Evolutionary conservation across 1,140 invertebrate genomes (phyloP).

Genomic region (Drosophila micromelanica): DNA sequence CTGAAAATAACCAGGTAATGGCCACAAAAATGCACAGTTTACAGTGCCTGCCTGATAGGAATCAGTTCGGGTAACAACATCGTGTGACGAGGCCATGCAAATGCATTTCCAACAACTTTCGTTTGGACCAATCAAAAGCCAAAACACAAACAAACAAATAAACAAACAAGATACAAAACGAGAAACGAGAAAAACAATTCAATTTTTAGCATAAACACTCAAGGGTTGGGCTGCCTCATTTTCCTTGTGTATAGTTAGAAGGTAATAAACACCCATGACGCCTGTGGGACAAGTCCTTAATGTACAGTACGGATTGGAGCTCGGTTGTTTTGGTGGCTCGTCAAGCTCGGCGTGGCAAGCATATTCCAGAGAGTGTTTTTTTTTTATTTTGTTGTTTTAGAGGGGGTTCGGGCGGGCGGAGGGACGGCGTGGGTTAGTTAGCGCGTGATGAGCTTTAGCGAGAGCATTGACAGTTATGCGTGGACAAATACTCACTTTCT

Average conservation of each 20-base stretch:
- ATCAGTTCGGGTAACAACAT: constrained; percentile 6
- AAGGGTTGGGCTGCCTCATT: constrained; percentile 14
- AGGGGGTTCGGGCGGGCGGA: neutral
- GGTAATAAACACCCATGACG: constrained; percentile 34
- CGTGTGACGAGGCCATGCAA: constrained; percentile 14
- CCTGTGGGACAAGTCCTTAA: constrained; percentile 42
- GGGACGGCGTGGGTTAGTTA: neutral
- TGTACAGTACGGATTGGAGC: constrained; percentile 16
- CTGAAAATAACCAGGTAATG: constrained; percentile 27
- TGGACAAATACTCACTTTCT: constrained; percentile 88
- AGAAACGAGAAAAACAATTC: constrained; percentile 15
- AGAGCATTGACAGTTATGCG: constrained; percentile 29
- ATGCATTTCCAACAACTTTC: constrained; percentile 20
- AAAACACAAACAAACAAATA: constrained; percentile 13
- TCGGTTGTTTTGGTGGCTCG: neutral
- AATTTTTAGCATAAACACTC: constrained; percentile 36
- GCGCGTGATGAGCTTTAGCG: constrained; percentile 23
- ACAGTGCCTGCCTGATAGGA: neutral
- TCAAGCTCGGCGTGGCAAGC: constrained; percentile 12
- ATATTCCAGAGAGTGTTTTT: constrained; percentile 14
- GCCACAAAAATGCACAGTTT: constrained; percentile 26
- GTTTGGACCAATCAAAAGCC: constrained; percentile 19
- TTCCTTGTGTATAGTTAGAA: constrained; percentile 18
- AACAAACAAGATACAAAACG: constrained; percentile 16
- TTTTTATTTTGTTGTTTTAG: constrained; percentile 14